These are phyloP conservation scores for Phthorimaea operculella DNA, from an alignment of 1,140 invertebrate species.

Conservation along the genomic window DNA sequence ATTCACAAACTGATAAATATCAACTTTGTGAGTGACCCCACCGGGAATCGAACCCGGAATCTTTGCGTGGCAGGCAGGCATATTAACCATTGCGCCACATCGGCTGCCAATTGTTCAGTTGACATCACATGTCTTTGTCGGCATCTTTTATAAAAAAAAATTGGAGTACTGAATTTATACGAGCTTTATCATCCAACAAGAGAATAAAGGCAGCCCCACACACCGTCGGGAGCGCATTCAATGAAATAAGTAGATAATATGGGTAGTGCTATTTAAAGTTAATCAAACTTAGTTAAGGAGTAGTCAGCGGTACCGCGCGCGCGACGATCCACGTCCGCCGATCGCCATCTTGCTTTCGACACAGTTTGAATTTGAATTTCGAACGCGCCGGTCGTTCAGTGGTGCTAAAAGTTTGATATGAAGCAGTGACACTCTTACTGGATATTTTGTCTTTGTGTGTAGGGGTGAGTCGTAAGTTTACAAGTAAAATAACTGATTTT, in stretches of 20 bases:
- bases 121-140: too few species aligned
- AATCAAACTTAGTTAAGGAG: conserved; percentile 61
- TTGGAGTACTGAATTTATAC: conserved; percentile 6
- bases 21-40: too few species aligned
- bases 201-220: conserved; percentile 29
- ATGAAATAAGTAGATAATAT: conserved; percentile 62
- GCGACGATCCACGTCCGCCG: conserved; percentile 28
- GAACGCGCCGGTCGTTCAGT: conserved; percentile 39
- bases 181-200: not conserved
- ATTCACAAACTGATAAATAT: too few species aligned
- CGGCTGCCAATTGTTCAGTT: too few species aligned
- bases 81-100: too few species aligned
- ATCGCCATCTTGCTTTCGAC: conserved; percentile 33
- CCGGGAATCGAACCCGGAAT: too few species aligned
- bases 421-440: conserved; percentile 39
- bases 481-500: too few species aligned
- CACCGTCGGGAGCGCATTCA: conserved; percentile 32
- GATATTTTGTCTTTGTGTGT: conserved; percentile 11
- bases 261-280: conserved; percentile 62
- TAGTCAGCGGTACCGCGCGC: conserved; percentile 41
- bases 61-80: too few species aligned
- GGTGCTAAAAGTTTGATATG: conserved; percentile 44
- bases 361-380: conserved; percentile 46
- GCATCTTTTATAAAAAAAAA: too few species aligned
- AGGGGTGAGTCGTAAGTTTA: not conserved